Conservation (phyloP, 2,113 vertebrate genomes). For the Chamaea fasciata region DNA sequence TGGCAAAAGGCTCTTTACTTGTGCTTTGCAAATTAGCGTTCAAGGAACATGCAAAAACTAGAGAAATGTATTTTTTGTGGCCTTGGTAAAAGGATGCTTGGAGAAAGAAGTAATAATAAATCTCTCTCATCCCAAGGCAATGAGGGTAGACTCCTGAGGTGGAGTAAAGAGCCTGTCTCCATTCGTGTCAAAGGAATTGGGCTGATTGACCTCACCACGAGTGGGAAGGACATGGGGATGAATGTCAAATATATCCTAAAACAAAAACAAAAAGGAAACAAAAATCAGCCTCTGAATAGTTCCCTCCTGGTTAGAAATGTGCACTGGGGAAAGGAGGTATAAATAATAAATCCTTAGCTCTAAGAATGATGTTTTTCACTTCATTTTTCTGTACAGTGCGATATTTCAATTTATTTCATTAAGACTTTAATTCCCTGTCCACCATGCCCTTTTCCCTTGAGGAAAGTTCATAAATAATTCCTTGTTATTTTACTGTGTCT, state of each 20-base stretch:
- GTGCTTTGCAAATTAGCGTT: neutral
- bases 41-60: neutral
- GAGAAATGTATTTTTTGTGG: neutral
- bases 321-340: neutral
- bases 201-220: neutral
- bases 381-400: neutral
- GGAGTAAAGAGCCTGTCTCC: neutral
- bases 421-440: neutral
- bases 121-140: neutral
- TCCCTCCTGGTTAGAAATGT: neutral
- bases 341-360: conserved; percentile 4
- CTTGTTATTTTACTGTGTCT: neutral
- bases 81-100: neutral
- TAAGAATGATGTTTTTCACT: neutral
- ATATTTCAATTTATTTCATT: conserved; percentile 12
- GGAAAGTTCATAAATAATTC: conserved; percentile 32
- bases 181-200: neutral
- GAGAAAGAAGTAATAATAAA: neutral
- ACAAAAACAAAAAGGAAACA: neutral
- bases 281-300: neutral
- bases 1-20: neutral
- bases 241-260: neutral
- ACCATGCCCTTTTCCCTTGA: neutral
- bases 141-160: neutral
- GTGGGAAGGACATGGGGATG: neutral